Conservation (phyloP, 2,888 invertebrate genomes). For the Morpho achilles region DNA sequence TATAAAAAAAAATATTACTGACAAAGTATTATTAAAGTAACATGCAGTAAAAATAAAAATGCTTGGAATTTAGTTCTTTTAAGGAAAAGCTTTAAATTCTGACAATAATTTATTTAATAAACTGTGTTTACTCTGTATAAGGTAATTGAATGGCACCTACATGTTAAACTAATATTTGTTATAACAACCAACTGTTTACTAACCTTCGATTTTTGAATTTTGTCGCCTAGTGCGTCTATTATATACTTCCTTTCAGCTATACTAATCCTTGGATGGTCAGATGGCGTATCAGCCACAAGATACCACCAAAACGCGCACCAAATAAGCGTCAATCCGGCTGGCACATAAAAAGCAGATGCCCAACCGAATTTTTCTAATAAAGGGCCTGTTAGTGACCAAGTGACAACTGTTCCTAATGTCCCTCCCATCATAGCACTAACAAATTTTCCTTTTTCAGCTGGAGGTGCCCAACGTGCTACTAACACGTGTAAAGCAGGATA, state of each 20-base stretch:
- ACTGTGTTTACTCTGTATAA: slow-evolving; percentile 6
- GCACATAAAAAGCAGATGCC: slow-evolving; percentile 83
- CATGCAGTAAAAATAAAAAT: too few relatives aligned
- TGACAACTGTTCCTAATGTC: slow-evolving; percentile 84
- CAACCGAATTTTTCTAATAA: slow-evolving; percentile 82
- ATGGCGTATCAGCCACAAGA: slow-evolving; percentile 82
- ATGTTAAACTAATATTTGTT: slow-evolving; percentile 17
- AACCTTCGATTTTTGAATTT: slow-evolving; percentile 78
- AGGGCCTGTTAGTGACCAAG: slow-evolving; percentile 83
- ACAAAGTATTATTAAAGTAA: too few relatives aligned
- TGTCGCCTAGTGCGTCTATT: slow-evolving; percentile 77
- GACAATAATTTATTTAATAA: slow-evolving; percentile 2
- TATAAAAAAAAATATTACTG: too few relatives aligned
- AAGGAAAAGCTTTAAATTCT: too few relatives aligned
- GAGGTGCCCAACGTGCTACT: slow-evolving; percentile 86
- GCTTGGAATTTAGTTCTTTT: too few relatives aligned
- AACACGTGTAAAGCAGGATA: slow-evolving; percentile 83
- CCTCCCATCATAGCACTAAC: slow-evolving; percentile 86
- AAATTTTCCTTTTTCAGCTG: slow-evolving; percentile 86
- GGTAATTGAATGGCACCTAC: slow-evolving; percentile 15
- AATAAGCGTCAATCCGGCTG: slow-evolving; percentile 74
- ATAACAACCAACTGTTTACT: slow-evolving; percentile 31
- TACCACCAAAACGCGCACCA: slow-evolving; percentile 81
- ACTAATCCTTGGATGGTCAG: slow-evolving; percentile 80
- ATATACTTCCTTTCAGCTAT: slow-evolving; percentile 82